Evolutionary conservation across 23 tunicate species (phyloP).

Genomic region (Phallusia fumigata): DNA sequence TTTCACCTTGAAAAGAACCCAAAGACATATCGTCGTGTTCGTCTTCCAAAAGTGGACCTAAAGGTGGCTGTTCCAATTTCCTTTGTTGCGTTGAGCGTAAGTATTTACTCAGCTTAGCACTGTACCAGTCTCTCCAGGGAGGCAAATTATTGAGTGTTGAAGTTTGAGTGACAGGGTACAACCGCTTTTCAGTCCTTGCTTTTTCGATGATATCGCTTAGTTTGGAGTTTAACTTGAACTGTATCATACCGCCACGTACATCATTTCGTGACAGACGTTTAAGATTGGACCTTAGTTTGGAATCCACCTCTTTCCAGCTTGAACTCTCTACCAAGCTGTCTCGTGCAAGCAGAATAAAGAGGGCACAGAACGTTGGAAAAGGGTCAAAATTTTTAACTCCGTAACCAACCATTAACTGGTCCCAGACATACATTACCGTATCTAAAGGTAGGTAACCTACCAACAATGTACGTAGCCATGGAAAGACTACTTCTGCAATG

Average conservation of each 20-base stretch:
- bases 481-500: constrained; percentile 21
- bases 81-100: constrained; percentile 20
- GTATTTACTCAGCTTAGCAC: constrained; percentile 52
- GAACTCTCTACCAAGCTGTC: constrained; percentile 9
- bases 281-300: constrained; percentile 11
- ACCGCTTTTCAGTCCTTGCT: not conserved
- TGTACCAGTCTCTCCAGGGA: constrained; percentile 85
- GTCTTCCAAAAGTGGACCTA: not conserved
- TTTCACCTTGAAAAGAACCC: not conserved
- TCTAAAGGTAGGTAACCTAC: constrained; percentile 72
- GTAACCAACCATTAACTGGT: constrained; percentile 45
- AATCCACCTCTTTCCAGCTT: constrained; percentile 41
- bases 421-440: constrained; percentile 64
- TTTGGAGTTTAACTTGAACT: not conserved
- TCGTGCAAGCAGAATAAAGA: constrained; percentile 21
- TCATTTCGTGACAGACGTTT: not conserved
- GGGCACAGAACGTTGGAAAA: constrained; percentile 45
- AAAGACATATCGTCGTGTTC: not conserved
- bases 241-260: constrained; percentile 16
- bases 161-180: constrained; percentile 31
- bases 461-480: constrained; percentile 47
- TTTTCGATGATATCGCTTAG: not conserved
- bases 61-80: not conserved
- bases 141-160: constrained; percentile 37
- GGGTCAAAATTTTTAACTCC: constrained; percentile 50